Base-by-base conservation (phyloP, 2,113 vertebrate genomes). In the Athene noctua region DNA sequence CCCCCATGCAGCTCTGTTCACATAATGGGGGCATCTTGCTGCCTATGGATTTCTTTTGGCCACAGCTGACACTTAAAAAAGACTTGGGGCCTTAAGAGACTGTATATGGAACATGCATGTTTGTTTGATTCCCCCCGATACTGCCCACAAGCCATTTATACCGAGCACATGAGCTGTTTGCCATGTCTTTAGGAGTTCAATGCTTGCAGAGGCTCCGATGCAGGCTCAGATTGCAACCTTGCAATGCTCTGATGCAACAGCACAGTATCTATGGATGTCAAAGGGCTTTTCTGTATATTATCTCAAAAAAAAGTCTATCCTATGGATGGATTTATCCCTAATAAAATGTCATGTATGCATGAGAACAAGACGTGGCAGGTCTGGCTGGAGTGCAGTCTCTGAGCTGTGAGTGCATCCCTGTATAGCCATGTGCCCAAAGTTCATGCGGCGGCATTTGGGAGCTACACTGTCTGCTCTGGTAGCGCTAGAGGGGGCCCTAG, bases 401-500 rank as follows among this genome's bases (percentile, higher is more conserved):
- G 16, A 63, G 25, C 63, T n/a, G 18, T 3, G 78, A 25, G 36
- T 8, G 6, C 27, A 5, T 36, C 27, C 54, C 51, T 32, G 1
- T 5, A 1, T 22, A 26, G 72, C 54, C 1, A 0, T 3, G 5
- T 72, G 71, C 9, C 49, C 49, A 1, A 11, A 68, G 38, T 55
- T 79, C 44, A 3, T 40, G 66, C 42, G 0, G 0, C 66, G 74
- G 42, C 36, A 4, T 15, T 14, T 25, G 55, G 30, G 32, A 80
- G 68, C 51, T 18, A 10, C 74, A 1, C 15, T 55, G 19, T 7
- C 59, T 38, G 77, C 66, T 58, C 58, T 8, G 5, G 38, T 5
- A 89, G 91, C 97, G 23, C 95, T 96, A 97, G 97, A 93, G 96
- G 97, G 95, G 94, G 95, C 97, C 88, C 89, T 72, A 87, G 67